These are phyloP conservation scores for Oxyscelio sp. DNA, from an alignment of 2,888 invertebrate species.

Conservation along the genomic window DNA sequence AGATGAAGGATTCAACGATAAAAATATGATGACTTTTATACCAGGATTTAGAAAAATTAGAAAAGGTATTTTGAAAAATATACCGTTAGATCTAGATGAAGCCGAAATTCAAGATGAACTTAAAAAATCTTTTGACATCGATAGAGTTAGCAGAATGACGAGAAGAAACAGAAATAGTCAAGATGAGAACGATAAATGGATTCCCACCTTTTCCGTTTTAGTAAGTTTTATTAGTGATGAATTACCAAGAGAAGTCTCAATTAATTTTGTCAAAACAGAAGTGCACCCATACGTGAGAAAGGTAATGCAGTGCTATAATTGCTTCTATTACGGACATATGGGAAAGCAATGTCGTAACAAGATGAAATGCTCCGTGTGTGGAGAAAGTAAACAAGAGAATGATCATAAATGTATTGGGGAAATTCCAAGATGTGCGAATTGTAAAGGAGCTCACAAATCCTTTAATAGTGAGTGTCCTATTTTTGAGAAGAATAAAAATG, in stretches of 20 bases:
- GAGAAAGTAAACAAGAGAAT: constrained; percentile 18
- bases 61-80: constrained; percentile 27
- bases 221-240: background rate
- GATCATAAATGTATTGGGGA: background rate
- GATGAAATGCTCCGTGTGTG: constrained; percentile 17
- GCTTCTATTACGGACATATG: constrained; percentile 17
- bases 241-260: background rate
- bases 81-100: background rate
- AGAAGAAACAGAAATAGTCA: background rate
- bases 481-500: background rate
- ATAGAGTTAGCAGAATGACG: background rate
- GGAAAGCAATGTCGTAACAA: constrained; percentile 8
- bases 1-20: background rate
- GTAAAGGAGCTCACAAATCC: constrained; percentile 30
- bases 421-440: constrained; percentile 34
- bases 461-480: background rate
- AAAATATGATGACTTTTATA: constrained; percentile 17
- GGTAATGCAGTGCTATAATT: constrained; percentile 25
- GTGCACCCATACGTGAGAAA: background rate
- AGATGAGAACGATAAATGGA: background rate
- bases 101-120: background rate
- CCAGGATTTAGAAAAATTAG: constrained; percentile 25
- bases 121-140: background rate
- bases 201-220: background rate
- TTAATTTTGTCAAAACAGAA: background rate